Conservation (phyloP, 2,113 vertebrate genomes). For the Paraplagusia blochii region DNA sequence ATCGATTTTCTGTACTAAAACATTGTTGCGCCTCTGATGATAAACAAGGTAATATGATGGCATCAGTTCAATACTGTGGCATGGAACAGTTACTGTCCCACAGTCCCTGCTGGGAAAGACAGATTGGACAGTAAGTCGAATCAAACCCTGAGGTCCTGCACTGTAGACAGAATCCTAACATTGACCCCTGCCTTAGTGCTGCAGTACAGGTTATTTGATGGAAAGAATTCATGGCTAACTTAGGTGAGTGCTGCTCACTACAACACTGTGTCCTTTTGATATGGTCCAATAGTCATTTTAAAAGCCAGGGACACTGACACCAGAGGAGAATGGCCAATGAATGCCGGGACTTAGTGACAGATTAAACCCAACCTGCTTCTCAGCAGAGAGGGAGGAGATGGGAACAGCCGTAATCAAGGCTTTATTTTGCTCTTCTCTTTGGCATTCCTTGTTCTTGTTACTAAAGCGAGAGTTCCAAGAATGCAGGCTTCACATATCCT, state of each 20-base stretch:
- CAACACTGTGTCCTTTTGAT: conserved; percentile 33
- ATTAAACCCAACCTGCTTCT: conserved; percentile 56
- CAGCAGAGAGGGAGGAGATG: conserved; percentile 14
- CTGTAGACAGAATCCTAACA: no score
- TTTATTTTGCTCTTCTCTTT: conserved; percentile 10
- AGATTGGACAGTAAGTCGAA: no score
- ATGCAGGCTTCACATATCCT: conserved; percentile 13
- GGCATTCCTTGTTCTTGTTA: conserved; percentile 16
- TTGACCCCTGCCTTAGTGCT: neutral
- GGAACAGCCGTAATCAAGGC: conserved; percentile 2
- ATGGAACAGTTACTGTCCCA: no score
- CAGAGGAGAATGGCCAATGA: conserved; percentile 48
- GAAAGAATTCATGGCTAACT: conserved; percentile 30
- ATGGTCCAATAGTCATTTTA: conserved; percentile 39
- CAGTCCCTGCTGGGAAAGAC: no score
- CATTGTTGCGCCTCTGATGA: no score
- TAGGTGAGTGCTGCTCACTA: neutral
- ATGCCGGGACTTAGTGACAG: conserved; percentile 55
- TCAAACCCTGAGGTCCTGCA: no score
- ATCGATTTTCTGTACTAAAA: no score
- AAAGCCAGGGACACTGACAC: conserved; percentile 42
- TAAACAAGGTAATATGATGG: no score
- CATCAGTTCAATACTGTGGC: no score
- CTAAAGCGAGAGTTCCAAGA: conserved; percentile 15
- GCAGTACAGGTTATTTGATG: conserved; percentile 15